Conservation (phyloP, 2,888 invertebrate species). For the Andricus curvator region DNA sequence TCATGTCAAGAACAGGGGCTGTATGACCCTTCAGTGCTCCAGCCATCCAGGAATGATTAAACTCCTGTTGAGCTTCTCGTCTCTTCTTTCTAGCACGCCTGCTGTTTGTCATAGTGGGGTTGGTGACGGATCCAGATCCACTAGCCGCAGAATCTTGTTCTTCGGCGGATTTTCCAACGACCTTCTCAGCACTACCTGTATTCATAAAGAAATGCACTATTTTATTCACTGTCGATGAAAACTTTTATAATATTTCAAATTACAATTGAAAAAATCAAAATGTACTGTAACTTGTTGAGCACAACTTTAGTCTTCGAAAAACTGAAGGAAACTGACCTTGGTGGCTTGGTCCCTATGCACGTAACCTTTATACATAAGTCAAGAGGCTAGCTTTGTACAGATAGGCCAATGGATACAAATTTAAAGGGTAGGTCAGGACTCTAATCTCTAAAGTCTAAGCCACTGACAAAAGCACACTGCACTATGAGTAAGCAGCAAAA, state of each 20-base stretch:
- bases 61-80: constrained; percentile 72
- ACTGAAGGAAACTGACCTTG: not conserved
- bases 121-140: constrained; percentile 39
- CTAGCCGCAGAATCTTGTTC: constrained; percentile 9
- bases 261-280: not conserved
- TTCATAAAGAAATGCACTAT: not conserved
- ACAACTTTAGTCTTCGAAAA: not conserved
- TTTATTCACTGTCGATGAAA: not conserved
- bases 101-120: constrained; percentile 48
- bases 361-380: no score
- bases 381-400: no score
- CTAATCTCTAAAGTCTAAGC: no score
- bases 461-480: no score
- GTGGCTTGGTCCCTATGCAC: not conserved
- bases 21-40: constrained; percentile 91
- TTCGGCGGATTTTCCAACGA: constrained; percentile 28
- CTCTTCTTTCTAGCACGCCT: constrained; percentile 73
- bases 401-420: no score
- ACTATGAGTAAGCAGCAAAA: no score
- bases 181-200: constrained; percentile 11
- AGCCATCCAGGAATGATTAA: constrained; percentile 83
- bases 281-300: not conserved
- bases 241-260: not conserved
- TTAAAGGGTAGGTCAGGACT: no score
- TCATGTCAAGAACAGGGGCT: constrained; percentile 86